Conservation (phyloP, 2,888 invertebrate species). For the Andrena hattorfiana region DNA sequence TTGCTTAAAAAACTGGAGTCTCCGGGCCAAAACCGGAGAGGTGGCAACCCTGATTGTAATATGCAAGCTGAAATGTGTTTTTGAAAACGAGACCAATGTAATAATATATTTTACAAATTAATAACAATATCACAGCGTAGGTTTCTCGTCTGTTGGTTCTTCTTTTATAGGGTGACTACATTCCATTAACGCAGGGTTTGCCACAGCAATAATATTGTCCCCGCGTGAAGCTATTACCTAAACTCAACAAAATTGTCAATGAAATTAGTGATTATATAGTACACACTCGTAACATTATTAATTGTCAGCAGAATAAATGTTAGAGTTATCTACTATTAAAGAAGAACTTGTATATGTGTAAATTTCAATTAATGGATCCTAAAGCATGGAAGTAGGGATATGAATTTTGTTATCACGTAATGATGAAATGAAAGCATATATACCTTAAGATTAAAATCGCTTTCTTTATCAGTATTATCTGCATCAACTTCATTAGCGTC, state of each 20-base stretch:
- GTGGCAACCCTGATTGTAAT: no score
- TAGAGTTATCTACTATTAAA: neutral
- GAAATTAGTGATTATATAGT: neutral
- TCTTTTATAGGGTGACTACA: slow-evolving; percentile 83
- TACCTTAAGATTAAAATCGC: slow-evolving; percentile 84
- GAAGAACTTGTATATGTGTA: neutral
- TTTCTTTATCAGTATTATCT: slow-evolving; percentile 82
- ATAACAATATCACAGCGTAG: slow-evolving; percentile 80
- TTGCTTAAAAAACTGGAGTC: no score
- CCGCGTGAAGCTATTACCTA: slow-evolving; percentile 94
- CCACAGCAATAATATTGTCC: slow-evolving; percentile 95
- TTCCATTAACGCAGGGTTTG: slow-evolving; percentile 91
- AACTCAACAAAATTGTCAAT: slow-evolving; percentile 24
- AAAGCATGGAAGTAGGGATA: neutral
- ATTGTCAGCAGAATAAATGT: neutral
- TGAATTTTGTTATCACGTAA: neutral
- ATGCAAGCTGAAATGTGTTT: slow-evolving; percentile 21
- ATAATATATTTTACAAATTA: slow-evolving; percentile 26
- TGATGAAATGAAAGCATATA: slow-evolving; percentile 59
- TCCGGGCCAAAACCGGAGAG: no score
- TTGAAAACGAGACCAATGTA: slow-evolving; percentile 16
- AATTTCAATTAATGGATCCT: neutral
- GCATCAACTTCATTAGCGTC: slow-evolving; percentile 80
- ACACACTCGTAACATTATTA: neutral
- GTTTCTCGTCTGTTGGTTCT: slow-evolving; percentile 82